These are phyloP conservation scores for Periplaneta americana DNA, from an alignment of 1,140 invertebrate species.

Conservation along the genomic window DNA sequence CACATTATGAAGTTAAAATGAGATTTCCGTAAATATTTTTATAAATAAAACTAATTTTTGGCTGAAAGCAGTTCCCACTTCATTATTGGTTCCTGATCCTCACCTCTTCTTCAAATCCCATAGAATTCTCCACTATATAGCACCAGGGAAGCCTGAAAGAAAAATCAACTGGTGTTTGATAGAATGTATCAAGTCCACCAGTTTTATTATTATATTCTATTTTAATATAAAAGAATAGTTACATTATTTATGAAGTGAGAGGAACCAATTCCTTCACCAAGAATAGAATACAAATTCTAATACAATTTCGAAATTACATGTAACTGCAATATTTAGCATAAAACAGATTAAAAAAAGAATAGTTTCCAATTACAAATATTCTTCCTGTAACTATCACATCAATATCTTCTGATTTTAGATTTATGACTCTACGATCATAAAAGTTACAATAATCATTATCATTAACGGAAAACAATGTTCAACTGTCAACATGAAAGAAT, in stretches of 20 bases:
- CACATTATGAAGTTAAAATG: no score
- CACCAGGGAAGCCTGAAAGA: conserved; percentile 48
- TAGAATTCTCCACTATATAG: conserved; percentile 28
- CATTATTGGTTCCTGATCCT: not conserved
- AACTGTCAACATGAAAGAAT: no score
- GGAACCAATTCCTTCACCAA: not conserved
- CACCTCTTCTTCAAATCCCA: conserved; percentile 37
- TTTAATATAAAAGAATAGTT: not conserved
- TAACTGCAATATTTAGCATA: no score
- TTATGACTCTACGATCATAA: no score
- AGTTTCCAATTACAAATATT: no score
- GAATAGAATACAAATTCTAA: no score
- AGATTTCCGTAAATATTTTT: not conserved
- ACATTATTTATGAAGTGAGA: not conserved
- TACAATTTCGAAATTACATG: no score
- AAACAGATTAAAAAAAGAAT: no score
- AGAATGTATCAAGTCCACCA: conserved; percentile 33
- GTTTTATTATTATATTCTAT: conserved; percentile 12
- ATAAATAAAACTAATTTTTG: not conserved
- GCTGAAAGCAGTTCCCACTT: not conserved
- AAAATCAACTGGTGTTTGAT: conserved; percentile 62
- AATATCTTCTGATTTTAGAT: no score
- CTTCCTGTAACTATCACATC: no score
- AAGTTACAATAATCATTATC: no score
- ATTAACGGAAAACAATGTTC: no score